Conservation (phyloP, 2,113 vertebrate species). For the Oreocharis arfaki region DNA sequence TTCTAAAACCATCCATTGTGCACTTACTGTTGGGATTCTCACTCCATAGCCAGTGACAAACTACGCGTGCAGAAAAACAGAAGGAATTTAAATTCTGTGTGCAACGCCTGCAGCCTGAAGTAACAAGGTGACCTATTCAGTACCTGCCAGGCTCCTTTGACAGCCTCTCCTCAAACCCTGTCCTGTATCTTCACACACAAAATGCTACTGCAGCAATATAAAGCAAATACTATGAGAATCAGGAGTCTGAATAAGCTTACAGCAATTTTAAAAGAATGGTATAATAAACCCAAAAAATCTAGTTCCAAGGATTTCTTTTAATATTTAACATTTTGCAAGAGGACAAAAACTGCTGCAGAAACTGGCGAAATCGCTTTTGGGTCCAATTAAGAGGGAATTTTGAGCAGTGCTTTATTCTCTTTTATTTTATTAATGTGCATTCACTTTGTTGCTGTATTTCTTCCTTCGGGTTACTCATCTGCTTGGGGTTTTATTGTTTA, state of each 20-base stretch:
- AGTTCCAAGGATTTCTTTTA: neutral
- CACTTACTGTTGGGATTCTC: neutral
- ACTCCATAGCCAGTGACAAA: neutral
- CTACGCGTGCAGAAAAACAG: neutral
- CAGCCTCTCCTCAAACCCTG: neutral
- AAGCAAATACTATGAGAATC: neutral
- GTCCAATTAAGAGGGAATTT: neutral
- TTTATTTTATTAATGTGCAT: neutral
- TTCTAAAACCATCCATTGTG: fast-evolving
- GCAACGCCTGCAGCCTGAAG: neutral
- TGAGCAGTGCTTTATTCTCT: neutral
- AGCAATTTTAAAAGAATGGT: neutral
- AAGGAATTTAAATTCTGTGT: neutral
- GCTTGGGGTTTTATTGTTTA: neutral
- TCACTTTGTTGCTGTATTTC: neutral
- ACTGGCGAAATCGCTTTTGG: neutral
- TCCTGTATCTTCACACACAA: neutral
- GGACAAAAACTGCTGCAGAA: neutral
- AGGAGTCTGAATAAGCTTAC: neutral
- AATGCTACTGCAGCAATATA: neutral
- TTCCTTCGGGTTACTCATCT: neutral
- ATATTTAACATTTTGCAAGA: neutral
- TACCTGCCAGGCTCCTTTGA: neutral
- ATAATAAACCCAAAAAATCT: neutral
- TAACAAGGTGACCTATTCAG: neutral